Conservation (phyloP, 2,888 invertebrate species). For the Caprella mutica region DNA sequence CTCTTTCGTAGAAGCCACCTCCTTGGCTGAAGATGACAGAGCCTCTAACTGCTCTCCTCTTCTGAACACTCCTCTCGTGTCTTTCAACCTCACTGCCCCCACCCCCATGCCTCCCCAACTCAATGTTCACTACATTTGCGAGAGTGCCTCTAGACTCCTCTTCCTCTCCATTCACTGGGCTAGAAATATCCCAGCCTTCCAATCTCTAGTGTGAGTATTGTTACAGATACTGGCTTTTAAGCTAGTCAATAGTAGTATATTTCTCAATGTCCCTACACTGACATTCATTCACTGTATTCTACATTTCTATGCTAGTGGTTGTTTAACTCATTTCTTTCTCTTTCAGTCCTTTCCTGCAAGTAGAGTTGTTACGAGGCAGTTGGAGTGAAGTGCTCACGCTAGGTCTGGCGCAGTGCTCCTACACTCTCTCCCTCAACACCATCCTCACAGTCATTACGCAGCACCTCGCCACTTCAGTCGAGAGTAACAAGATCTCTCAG, state of each 20-base stretch:
- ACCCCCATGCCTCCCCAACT: constrained; percentile 74
- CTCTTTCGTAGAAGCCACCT: no score
- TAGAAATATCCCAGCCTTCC: constrained; percentile 68
- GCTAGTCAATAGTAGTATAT: not conserved
- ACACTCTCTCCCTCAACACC: constrained; percentile 61
- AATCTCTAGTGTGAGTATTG: constrained; percentile 55
- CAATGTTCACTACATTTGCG: constrained; percentile 88
- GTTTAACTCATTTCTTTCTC: not conserved
- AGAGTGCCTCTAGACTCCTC: constrained; percentile 81
- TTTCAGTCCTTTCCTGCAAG: constrained; percentile 55
- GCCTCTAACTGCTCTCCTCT: constrained; percentile 51
- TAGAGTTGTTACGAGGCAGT: constrained; percentile 66
- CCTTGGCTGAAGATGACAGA: no score
- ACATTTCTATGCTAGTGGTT: no score
- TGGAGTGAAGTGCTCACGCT: constrained; percentile 89
- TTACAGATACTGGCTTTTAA: not conserved
- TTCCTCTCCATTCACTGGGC: constrained; percentile 86
- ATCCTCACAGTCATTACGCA: constrained; percentile 70
- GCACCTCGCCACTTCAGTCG: constrained; percentile 52
- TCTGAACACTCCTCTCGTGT: constrained; percentile 55
- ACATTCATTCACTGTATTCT: not conserved
- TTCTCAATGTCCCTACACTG: not conserved
- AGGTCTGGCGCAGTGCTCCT: constrained; percentile 75
- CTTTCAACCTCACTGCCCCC: constrained; percentile 62
- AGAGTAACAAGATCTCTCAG: constrained; percentile 21